Percentiles rank a stretch among this genome's conserved stretches.
These are phyloP conservation scores for Drosophila funebris DNA, from an alignment of 1,140 invertebrate species.

Conservation along the genomic window DNA sequence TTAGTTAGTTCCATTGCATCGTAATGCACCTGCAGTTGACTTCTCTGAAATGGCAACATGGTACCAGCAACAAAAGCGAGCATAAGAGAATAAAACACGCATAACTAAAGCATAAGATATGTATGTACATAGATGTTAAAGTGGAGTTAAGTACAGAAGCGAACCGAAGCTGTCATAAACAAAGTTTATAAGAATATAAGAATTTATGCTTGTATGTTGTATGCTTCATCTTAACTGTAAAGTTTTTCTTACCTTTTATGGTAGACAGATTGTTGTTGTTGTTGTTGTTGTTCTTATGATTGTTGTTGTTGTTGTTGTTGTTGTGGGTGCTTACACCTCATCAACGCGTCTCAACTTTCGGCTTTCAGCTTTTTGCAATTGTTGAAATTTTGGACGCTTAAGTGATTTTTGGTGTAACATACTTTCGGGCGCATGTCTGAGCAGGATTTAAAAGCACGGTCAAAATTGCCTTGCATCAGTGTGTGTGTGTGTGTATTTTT, in stretches of 20 bases:
- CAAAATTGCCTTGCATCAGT: constrained; percentile 26
- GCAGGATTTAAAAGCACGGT: constrained; percentile 55
- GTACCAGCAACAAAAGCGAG: neutral
- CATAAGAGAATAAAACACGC: neutral
- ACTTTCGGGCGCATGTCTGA: constrained; percentile 57
- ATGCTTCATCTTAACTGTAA: constrained; percentile 55
- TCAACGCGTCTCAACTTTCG: constrained; percentile 25
- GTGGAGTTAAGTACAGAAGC: neutral
- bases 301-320: neutral
- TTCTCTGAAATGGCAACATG: neutral
- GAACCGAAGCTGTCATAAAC: constrained; percentile 13
- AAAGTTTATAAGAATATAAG: constrained; percentile 48
- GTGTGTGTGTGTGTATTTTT: no score
- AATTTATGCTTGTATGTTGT: constrained; percentile 30
- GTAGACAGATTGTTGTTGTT: constrained; percentile 33
- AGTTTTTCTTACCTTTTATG: constrained; percentile 58
- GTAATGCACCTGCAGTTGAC: neutral
- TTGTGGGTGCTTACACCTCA: constrained; percentile 47
- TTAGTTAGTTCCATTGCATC: neutral
- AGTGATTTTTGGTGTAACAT: constrained; percentile 74
- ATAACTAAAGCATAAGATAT: neutral
- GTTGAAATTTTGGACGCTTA: constrained; percentile 65
- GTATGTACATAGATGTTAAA: neutral
- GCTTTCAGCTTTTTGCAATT: constrained; percentile 45
- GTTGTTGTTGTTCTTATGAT: constrained; percentile 6